phyloP scores from a whole-genome alignment of 2,113 vertebrate genomes.

The Nicator chloris region DNA sequence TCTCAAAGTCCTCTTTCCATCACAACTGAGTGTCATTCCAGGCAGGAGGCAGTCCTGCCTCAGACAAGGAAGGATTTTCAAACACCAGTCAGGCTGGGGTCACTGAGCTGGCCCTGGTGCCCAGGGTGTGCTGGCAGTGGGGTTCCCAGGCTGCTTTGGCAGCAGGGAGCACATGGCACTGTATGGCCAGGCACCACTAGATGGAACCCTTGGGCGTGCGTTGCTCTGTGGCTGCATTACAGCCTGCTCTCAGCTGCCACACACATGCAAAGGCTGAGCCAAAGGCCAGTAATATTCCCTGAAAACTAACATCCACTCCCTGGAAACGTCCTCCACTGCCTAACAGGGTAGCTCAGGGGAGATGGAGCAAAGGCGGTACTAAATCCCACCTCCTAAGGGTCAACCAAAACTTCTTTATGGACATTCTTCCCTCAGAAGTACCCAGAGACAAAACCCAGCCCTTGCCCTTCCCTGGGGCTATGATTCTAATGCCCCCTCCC shows the following conservation, averaged over 20 bases:
- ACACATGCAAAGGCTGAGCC: background rate
- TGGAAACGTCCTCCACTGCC: background rate
- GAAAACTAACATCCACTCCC: background rate
- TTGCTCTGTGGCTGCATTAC: background rate
- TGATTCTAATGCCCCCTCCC: background rate
- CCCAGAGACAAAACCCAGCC: background rate
- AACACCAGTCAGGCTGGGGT: background rate
- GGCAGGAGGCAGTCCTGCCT: background rate
- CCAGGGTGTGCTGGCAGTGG: background rate
- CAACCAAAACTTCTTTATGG: background rate
- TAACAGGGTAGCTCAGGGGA: background rate
- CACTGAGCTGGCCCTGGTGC: background rate
- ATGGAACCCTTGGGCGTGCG: background rate
- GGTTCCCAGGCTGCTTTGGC: background rate
- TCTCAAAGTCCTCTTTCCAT: background rate
- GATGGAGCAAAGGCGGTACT: background rate
- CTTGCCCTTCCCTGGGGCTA: background rate
- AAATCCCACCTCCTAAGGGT: background rate
- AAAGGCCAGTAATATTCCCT: background rate
- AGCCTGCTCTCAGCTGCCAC: background rate
- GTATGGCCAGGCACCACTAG: background rate
- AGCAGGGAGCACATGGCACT: background rate
- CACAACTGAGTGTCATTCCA: background rate
- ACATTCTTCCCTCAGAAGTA: background rate
- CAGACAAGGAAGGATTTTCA: background rate